phyloP scores from a whole-genome alignment of 1,140 invertebrate species.

The Penaeus indicus region DNA sequence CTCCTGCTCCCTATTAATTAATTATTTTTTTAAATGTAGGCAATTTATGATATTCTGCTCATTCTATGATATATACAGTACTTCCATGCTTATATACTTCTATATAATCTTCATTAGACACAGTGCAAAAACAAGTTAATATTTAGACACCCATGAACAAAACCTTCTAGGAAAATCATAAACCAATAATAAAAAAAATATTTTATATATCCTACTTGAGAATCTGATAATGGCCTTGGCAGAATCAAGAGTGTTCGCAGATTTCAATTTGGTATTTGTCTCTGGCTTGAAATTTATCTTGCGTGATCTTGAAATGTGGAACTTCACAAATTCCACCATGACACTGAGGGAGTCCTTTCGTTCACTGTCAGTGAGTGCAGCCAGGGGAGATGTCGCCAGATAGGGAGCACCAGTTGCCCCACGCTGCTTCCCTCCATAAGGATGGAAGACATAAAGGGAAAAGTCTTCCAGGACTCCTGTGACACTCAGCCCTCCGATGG shows the following conservation, averaged over 20 bases:
- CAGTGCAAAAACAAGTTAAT: not conserved
- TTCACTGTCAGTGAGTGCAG: constrained; percentile 83
- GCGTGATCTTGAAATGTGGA: constrained; percentile 90
- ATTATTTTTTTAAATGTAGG: no score
- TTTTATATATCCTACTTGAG: constrained; percentile 79
- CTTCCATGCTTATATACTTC: no score
- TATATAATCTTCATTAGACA: not conserved
- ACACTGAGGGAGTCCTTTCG: constrained; percentile 95
- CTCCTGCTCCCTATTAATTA: no score
- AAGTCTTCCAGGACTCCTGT: constrained; percentile 96
- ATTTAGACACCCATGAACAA: not conserved
- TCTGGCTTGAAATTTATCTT: constrained; percentile 79
- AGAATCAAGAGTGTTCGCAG: constrained; percentile 71
- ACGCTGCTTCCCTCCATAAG: constrained; percentile 82
- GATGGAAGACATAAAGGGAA: constrained; percentile 97
- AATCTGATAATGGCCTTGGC: constrained; percentile 88
- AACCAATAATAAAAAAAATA: not conserved
- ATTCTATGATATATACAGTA: no score
- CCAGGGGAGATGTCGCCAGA: constrained; percentile 71
- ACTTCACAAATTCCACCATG: constrained; percentile 97
- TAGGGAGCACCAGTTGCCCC: constrained; percentile 41
- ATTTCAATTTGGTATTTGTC: constrained; percentile 47
- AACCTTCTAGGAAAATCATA: not conserved
- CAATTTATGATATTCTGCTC: no score
- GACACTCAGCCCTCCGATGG: constrained; percentile 88